Base-by-base conservation (phyloP, 2,888 invertebrate genomes). In the Molorchus minor region DNA sequence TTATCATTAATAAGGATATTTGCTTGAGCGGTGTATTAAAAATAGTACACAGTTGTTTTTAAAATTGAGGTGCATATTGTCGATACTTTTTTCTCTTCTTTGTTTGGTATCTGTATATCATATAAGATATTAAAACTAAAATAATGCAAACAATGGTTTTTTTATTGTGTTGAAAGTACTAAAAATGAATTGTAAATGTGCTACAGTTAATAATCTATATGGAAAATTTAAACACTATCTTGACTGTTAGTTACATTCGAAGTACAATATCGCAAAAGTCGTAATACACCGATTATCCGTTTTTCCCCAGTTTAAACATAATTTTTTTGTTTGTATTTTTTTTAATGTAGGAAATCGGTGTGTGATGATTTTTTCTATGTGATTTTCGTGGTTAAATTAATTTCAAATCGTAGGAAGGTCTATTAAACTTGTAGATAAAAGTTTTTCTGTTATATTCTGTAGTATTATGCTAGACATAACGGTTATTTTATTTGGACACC, bases 401-500 rank as follows among this genome's bases (percentile, higher is more conserved):
- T 57, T 61, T 41, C 7, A 52, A 65, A 36, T 53, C 59, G 59
- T 63, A 66, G 59, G 54, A 30, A 36, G 52, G 41, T 55, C 43
- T 44, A 45, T 44, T 44, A 30, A 59, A 54, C 55, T 33, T 65
- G 65, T 65, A 65, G 65, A 63, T 61, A 64, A 53, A 55, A 33
- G n/a, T 46, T 35, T 43, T 63, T 61, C 47, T 62, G 60, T 66
- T 64, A 62, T 53, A 40, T 35, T 49, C 43, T 49, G 43, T 56
- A 56, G 56, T 53, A 53, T 51, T 44, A 58, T 52, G 61, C 58
- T 52, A 52, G 52, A 52, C 47, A 56, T 62, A 62, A 62, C 62
- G 41, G 58, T 64, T 65, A 65, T 67, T 60, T 67, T 59, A 64
- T 65, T 64, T 65, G 65, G 59, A 62, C 63, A 44, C 29, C 38